Evolutionary conservation across 2,888 invertebrate genomes (phyloP).

Genomic region (Leptura quadrifasciata): DNA sequence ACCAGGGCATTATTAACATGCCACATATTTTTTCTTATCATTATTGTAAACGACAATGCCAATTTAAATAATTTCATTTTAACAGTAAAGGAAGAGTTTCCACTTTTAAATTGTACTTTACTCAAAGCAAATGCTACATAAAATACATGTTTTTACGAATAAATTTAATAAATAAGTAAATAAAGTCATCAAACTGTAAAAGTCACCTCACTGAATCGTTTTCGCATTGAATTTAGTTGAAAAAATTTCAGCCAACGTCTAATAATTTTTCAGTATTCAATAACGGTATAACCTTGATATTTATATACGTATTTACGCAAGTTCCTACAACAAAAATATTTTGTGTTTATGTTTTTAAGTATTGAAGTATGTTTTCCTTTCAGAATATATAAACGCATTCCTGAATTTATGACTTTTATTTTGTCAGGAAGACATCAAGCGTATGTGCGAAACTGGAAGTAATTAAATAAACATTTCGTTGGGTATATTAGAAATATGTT

Average conservation of each 20-base stretch:
- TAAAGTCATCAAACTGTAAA: no score
- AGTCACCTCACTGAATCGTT: no score
- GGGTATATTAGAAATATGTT: not conserved
- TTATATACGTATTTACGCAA: not conserved
- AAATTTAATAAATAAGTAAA: not conserved
- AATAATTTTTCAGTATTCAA: not conserved
- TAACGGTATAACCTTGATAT: not conserved
- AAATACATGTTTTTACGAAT: not conserved
- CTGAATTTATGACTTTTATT: not conserved
- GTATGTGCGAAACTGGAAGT: not conserved
- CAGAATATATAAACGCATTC: constrained; percentile 1
- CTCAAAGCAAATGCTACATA: no score
- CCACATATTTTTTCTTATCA: no score
- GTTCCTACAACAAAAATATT: constrained; percentile 9
- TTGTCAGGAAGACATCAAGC: not conserved
- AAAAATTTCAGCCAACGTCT: not conserved
- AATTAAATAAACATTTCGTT: not conserved
- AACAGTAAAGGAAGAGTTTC: no score
- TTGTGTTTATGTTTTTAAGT: not conserved
- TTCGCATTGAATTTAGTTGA: no score
- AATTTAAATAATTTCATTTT: no score
- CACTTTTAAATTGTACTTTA: no score
- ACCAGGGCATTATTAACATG: no score
- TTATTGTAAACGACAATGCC: no score
- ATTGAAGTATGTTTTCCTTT: not conserved